Conservation (phyloP, 2,113 vertebrate species). For the Lagenorhynchus albirostris region DNA sequence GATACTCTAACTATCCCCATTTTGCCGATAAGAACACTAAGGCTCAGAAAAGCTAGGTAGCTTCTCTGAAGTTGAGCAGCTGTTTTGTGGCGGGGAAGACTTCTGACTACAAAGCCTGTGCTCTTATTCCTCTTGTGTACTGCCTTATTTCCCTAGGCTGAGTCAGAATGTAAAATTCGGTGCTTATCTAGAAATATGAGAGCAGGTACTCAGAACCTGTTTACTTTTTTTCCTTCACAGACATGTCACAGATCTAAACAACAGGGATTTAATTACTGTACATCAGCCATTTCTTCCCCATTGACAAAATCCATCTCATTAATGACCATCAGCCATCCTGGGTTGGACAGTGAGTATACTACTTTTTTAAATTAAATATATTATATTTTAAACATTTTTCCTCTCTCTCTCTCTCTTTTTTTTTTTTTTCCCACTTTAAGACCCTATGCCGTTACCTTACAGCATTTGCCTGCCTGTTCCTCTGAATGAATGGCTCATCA, state of each 20-base stretch:
- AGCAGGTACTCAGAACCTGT: neutral
- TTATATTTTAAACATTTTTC: neutral
- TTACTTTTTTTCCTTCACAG: constrained; percentile 68
- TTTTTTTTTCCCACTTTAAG: neutral
- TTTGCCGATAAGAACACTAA: neutral
- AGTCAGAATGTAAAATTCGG: neutral
- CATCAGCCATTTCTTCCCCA: constrained; percentile 83
- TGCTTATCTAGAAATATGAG: neutral
- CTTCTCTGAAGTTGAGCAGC: neutral
- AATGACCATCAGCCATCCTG: constrained; percentile 91
- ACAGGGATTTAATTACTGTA: constrained; percentile 84
- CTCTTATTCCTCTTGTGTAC: fast-evolving
- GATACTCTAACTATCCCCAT: neutral
- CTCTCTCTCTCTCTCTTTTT: neutral
- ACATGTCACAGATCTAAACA: constrained; percentile 71
- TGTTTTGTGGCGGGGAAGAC: neutral
- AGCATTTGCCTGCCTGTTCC: neutral
- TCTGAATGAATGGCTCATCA: neutral
- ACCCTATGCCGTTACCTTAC: neutral
- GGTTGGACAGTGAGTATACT: constrained; percentile 90
- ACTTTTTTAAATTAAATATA: neutral
- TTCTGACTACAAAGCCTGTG: neutral
- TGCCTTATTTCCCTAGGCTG: neutral
- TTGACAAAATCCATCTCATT: constrained; percentile 96
- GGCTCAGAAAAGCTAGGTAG: neutral